Evolutionary conservation across 2,797 vertebrate species (phyloP), one percentile per base, ranked within the genome.

Genomic region (Sebastes umbrosus): DNA sequence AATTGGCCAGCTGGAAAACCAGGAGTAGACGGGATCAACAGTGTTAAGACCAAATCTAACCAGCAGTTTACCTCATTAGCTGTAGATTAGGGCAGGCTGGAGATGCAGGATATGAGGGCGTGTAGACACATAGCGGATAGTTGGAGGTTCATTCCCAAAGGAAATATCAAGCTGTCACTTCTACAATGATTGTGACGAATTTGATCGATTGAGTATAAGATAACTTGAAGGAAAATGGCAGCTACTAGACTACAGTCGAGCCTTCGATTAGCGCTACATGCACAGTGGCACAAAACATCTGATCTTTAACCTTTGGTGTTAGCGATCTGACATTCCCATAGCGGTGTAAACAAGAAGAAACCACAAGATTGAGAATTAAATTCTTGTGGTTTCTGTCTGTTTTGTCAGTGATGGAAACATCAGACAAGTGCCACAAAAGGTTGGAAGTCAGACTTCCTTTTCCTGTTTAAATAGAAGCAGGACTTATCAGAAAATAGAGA

Each of bases 391-490:
- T 88, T 84, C 46, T 77, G 39, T 69, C 62, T 75, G 36, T 88
- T 92, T 84, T 86, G 70, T 77, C 84, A 82, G 72, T 75, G 88
- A 86, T 90, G 84, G 69, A 84, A 93, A 90, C 86, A 92, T 90
- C 77, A 88, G 87, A 88, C 88, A 82, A 85, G 73, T 32, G 36
- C 85, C 88, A 86, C 89, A 91, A 92, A 92, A 89, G 91, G 84
- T 80, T 87, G 73, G 65, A 89, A 89, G 87, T 92, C 66, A 55
- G 82, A 85, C 90, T 89, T 93, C 93, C 92, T 83, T 79, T 94
- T 95, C 92, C 93, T 94, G 92, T 95, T 92, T 92, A 93, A 87
- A 80, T 34, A 74, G 63, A 77, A 55, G 52, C 59, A 8, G 57
- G 58, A 80, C 69, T 91, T 90, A 92, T 91, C 90, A 71, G 78